Evolutionary conservation across 2,797 vertebrate genomes (phyloP).

Genomic region (Valencia hispanica): DNA sequence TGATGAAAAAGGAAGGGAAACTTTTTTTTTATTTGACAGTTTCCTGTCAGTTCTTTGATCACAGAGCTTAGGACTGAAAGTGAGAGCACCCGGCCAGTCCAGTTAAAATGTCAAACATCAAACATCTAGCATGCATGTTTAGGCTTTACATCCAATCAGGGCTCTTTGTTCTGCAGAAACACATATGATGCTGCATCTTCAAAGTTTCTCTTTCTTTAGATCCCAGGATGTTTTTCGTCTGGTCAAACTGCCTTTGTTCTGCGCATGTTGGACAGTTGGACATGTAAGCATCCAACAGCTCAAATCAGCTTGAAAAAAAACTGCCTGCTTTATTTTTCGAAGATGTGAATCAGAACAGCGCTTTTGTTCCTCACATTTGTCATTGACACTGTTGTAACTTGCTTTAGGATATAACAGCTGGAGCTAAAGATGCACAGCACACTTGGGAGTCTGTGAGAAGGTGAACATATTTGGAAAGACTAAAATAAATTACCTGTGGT

Average conservation of each 20-base stretch:
- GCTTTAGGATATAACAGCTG: neutral
- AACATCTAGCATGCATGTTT: neutral
- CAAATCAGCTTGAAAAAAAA: neutral
- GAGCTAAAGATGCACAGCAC: neutral
- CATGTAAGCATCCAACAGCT: neutral
- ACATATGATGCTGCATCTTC: neutral
- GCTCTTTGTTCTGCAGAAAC: neutral
- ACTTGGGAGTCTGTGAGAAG: constrained; percentile 1
- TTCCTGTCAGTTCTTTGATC: neutral
- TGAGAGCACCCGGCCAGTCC: neutral
- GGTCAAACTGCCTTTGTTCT: neutral
- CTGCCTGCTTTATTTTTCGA: neutral
- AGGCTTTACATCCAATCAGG: neutral
- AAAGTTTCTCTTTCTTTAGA: neutral
- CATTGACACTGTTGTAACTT: neutral
- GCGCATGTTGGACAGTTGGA: neutral
- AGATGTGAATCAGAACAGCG: neutral
- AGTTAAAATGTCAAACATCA: neutral
- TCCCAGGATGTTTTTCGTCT: neutral
- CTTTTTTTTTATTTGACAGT: too few species aligned
- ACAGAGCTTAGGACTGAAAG: neutral
- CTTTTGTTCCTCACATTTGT: neutral
- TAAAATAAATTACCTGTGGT: neutral
- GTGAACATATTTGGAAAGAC: neutral
- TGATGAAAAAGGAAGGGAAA: too few species aligned